Percentiles rank a stretch among this genome's conserved stretches.
Conservation (phyloP, 1,140 invertebrate genomes). For the Asbolus verrucosus region DNA sequence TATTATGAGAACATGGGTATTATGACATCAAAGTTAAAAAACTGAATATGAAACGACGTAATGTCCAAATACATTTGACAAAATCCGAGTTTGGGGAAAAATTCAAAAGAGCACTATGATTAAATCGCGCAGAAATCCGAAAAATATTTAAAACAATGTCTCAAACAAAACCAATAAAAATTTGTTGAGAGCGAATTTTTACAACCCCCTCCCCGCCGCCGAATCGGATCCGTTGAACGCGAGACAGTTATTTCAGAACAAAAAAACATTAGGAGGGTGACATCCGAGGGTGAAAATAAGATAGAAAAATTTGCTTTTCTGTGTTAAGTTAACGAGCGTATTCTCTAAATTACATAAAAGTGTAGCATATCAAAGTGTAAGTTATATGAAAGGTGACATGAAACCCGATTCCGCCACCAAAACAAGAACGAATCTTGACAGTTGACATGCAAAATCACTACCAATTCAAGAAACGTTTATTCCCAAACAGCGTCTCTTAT, state of each 20-base stretch:
- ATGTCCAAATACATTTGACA: too few relatives aligned
- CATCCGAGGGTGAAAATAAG: constrained; percentile 25
- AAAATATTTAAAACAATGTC: too few relatives aligned
- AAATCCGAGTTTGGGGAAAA: too few relatives aligned
- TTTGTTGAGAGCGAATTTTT: too few relatives aligned
- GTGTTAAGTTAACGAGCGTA: constrained; percentile 44
- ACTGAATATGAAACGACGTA: too few relatives aligned
- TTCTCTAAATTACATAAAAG: constrained; percentile 51
- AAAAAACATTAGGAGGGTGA: constrained; percentile 12
- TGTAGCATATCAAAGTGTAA: constrained; percentile 51
- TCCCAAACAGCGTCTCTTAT: constrained; percentile 3
- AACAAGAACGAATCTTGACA: constrained; percentile 47
- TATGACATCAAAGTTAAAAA: too few relatives aligned
- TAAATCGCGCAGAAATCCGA: too few relatives aligned
- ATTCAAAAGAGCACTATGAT: too few relatives aligned
- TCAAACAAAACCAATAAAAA: too few relatives aligned
- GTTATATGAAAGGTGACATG: constrained; percentile 48
- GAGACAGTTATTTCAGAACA: constrained; percentile 17
- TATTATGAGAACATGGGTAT: too few relatives aligned
- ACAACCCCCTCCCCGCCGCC: too few relatives aligned
- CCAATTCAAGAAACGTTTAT: constrained; percentile 41
- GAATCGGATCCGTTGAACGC: constrained; percentile 26
- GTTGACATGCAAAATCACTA: constrained; percentile 52
- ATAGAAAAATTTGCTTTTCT: constrained; percentile 33
- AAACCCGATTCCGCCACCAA: constrained; percentile 47